phyloP scores from a whole-genome alignment of 2,888 invertebrate species.

The Choristoneura rosaceana region DNA sequence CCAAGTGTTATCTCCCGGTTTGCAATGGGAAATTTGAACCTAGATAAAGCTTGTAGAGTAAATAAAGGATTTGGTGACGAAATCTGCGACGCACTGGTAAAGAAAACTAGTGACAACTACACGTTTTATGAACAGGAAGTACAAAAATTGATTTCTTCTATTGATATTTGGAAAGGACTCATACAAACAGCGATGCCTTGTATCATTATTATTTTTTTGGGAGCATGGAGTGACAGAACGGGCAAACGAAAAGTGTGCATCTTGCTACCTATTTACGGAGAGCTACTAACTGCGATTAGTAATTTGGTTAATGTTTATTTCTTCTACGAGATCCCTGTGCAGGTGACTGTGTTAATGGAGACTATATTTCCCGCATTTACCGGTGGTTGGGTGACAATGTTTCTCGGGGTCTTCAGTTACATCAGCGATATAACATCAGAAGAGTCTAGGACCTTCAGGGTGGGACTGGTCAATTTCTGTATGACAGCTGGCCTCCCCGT shows the following conservation, averaged over 20 bases:
- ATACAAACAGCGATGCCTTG: conserved; percentile 85
- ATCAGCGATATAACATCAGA: conserved; percentile 86
- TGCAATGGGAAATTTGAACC: conserved; percentile 86
- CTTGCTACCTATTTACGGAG: conserved; percentile 84
- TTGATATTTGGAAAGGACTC: conserved; percentile 84
- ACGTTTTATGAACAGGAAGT: conserved; percentile 87
- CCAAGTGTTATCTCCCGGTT: conserved; percentile 88
- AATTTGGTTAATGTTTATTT: conserved; percentile 85
- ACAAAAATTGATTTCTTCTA: conserved; percentile 84
- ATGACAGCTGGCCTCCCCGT: conserved; percentile 85
- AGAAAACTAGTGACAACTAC: conserved; percentile 79
- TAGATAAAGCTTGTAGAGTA: conserved; percentile 79
- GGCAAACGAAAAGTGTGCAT: conserved; percentile 85
- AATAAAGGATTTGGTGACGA: conserved; percentile 69
- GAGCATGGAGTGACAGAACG: conserved; percentile 87
- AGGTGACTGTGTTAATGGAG: conserved; percentile 82
- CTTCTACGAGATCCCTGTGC: conserved; percentile 85
- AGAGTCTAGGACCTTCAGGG: conserved; percentile 85
- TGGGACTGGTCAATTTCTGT: conserved; percentile 87
- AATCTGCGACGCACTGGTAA: conserved; percentile 72
- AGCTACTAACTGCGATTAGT: conserved; percentile 78
- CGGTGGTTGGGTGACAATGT: conserved; percentile 86
- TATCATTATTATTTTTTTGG: conserved; percentile 84
- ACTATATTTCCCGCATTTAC: conserved; percentile 81
- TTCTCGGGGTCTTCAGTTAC: conserved; percentile 86